Conservation (phyloP, 1,140 invertebrate genomes). For the Pseudomyrmex sp. region DNA sequence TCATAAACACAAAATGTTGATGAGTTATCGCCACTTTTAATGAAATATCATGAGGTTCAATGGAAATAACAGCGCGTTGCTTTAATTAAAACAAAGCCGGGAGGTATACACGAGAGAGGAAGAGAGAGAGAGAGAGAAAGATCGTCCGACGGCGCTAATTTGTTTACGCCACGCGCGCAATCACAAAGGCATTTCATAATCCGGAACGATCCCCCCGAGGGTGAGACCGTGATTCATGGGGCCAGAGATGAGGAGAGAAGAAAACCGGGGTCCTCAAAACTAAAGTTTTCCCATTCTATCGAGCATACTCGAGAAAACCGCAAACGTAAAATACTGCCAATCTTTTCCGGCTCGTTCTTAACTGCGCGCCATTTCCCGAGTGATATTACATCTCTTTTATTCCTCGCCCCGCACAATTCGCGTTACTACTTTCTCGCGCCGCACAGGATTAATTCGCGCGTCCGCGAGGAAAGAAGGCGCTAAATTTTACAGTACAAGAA, state of each 20-base stretch:
- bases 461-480: not conserved
- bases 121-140: not conserved
- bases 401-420: conserved; percentile 3
- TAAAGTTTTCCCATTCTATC: conserved; percentile 52
- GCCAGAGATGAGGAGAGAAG: not conserved
- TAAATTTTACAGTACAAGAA: not conserved
- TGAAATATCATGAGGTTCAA: not conserved
- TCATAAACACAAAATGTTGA: not conserved
- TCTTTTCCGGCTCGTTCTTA: conserved; percentile 48
- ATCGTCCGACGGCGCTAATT: conserved; percentile 50
- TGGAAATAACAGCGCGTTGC: not conserved
- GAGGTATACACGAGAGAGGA: not conserved
- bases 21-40: conserved; percentile 12
- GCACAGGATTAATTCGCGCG: not conserved
- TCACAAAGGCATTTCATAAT: conserved; percentile 62
- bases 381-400: conserved; percentile 61
- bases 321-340: conserved; percentile 56
- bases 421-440: not conserved
- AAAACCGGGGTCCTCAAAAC: conserved; percentile 4
- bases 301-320: conserved; percentile 8
- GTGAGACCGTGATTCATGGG: conserved; percentile 42
- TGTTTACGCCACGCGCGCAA: conserved; percentile 64
- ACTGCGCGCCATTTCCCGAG: conserved; percentile 34
- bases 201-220: conserved; percentile 35
- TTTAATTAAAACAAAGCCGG: conserved; percentile 34